A percentile compares a stretch with the other conserved stretches of the same genome.
phyloP scores from a whole-genome alignment of 2,888 invertebrate genomes.

The Actias luna region DNA sequence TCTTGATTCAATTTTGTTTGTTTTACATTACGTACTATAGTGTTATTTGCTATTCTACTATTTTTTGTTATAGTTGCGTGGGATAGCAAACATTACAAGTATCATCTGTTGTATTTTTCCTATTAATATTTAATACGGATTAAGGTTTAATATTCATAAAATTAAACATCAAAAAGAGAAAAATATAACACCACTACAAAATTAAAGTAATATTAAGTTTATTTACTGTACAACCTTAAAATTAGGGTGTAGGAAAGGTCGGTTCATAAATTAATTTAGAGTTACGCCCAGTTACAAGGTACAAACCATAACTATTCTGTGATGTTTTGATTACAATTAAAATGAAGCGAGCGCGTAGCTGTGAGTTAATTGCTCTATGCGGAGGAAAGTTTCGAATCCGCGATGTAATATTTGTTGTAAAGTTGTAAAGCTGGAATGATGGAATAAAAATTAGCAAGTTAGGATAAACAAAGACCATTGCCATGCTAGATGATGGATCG shows the following conservation, averaged over 20 bases:
- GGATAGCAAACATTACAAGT: neutral
- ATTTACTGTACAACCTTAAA: slow-evolving; percentile 16
- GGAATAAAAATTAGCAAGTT: neutral
- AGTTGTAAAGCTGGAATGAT: neutral
- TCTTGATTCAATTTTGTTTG: too few species aligned
- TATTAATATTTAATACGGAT: neutral
- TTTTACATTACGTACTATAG: too few species aligned
- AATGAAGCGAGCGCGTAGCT: slow-evolving; percentile 34
- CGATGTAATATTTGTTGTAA: slow-evolving; percentile 10
- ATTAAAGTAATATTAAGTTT: slow-evolving; percentile 15
- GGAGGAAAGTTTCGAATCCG: slow-evolving; percentile 29
- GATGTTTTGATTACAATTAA: slow-evolving; percentile 52
- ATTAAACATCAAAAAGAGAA: neutral
- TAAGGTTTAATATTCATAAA: neutral
- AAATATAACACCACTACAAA: slow-evolving; percentile 7
- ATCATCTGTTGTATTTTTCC: neutral
- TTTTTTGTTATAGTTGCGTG: neutral
- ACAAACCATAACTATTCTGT: slow-evolving; percentile 32
- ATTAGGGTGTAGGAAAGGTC: slow-evolving; percentile 18
- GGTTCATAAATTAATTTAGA: slow-evolving; percentile 35
- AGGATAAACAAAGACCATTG: neutral
- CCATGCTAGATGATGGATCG: neutral
- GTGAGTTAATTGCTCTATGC: slow-evolving; percentile 35
- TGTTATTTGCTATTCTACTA: neutral
- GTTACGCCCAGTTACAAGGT: slow-evolving; percentile 26